Base-by-base conservation (phyloP, 2,113 vertebrate genomes). In the Sterna hirundo region DNA sequence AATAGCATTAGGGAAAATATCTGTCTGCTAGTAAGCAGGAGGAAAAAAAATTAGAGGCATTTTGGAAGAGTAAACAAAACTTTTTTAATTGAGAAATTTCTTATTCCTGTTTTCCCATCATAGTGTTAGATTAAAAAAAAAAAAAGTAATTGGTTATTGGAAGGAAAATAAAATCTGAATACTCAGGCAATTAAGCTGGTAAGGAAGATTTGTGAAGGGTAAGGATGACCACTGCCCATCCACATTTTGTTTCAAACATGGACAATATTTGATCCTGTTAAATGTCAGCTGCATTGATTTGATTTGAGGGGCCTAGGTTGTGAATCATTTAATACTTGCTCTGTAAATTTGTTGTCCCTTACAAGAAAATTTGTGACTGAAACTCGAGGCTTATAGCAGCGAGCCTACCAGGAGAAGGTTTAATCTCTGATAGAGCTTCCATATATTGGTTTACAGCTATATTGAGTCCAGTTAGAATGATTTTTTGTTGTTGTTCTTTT, bases 391-490 rank as follows among this genome's bases (percentile, higher is more conserved):
- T 97, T 84, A 64, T 84, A 90, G 77, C 66, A 93, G 83, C 1
- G 19, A 96, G 12, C 36, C 86, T 77, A 78, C 29, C 74, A 84
- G 81, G 87, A 94, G 88, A 94, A 92, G 69, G 83, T 83, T 97
- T 97, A 95, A 96, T 98, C 97, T 97, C 93, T 79, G 96, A 96
- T 95, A 96, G 71, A 55, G 91, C 95, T 96, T 95, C 88, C 75
- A 64, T 96, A 97, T 97, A 98, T 97, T 98, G 97, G 94, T 97
- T 98, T 98, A 97, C 91, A 96, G 96, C 96, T 97, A 84, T 96
- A 96, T 93, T 51, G 94, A 95, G 94, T 95, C 95, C 95, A 94
- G 90, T 98, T 97, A 97, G 97, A 96, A 96, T 81, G 94, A 96
- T 94, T 93, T 96, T 91, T 94, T 34, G 26, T 57, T 17, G 38